Evolutionary conservation across 1,140 invertebrate species (phyloP), one percentile per base, ranked within the genome.

Genomic region (Lepidurus arcticus): DNA sequence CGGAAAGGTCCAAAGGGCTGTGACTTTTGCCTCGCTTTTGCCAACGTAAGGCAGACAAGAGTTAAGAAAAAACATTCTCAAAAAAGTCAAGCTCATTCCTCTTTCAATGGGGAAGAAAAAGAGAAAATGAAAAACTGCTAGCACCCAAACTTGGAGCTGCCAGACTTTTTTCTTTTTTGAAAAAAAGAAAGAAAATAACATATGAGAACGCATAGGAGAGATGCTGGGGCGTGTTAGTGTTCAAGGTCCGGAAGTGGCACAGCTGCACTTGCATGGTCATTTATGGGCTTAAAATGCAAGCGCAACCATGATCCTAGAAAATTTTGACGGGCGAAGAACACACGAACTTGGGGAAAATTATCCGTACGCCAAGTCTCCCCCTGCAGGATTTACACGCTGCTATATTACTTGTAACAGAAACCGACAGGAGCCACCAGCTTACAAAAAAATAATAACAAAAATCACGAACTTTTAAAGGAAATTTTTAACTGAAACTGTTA

Each of bases 221-320:
- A 65, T 65, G 16, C 21, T 47, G 16, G 47, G 53, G 53, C 53
- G 53, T 65, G 53, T 65, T 65, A 65, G 53, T 21, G 53, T 21
- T 65, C 53, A 65, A 65, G 53, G 53, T 65, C 53, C 53, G 53
- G 53, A 65, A 65, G 53, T 65, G 21, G 53, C 53, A 65, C 53
- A 65, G 53, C 53, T 65, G 53, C 53, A 65, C 53, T 65, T 65
- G 53, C 53, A 65, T 16, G 53, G 53, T 65, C 53, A 65, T 65
- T 65, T n/a, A 65, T 65, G 53, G 53, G 21, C 53, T 65, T 65
- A 65, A 65, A 65, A 65, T 65, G 53, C 53, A 65, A 65, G 16
- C 16, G n/a, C n/a, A 65, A 65, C 53, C 7, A 13, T 9, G 53
- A 65, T 65, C 53, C 34, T 34, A 34, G 34, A 34, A 34, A 34